Evolutionary conservation across 1,140 invertebrate genomes (phyloP).

Genomic region (Magallana ariakensis): DNA sequence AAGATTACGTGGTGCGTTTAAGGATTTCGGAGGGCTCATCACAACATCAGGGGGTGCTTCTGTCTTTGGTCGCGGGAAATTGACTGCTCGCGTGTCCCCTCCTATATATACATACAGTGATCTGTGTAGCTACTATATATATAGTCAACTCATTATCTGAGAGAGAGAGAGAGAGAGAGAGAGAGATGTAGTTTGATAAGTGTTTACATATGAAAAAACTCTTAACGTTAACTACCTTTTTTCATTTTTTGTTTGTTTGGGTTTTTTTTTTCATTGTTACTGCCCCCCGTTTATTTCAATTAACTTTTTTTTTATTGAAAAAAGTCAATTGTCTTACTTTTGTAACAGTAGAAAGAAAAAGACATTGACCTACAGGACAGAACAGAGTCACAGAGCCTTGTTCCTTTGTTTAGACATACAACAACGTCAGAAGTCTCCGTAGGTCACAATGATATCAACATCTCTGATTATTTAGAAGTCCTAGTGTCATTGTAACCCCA

Average conservation of each 20-base stretch:
- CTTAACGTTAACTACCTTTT: too few relatives aligned
- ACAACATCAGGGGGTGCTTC: not conserved
- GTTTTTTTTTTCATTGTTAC: too few relatives aligned
- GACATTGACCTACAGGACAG: not conserved
- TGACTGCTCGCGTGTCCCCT: not conserved
- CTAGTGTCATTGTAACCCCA: constrained; percentile 5
- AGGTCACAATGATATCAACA: not conserved
- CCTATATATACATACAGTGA: not conserved
- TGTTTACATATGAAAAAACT: too few relatives aligned
- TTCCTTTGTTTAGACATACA: not conserved
- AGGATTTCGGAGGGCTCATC: constrained; percentile 15
- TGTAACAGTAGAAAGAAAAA: not conserved
- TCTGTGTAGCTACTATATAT: not conserved
- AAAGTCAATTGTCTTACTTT: too few relatives aligned
- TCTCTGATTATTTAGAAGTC: not conserved
- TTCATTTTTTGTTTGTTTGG: too few relatives aligned
- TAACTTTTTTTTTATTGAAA: too few relatives aligned
- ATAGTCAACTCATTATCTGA: not conserved
- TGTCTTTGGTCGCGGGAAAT: not conserved
- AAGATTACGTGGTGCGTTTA: constrained; percentile 13
- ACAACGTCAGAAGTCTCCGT: too few relatives aligned
- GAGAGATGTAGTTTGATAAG: not conserved
- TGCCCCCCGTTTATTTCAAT: too few relatives aligned
- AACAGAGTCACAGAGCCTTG: too few relatives aligned
- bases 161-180: not conserved